phyloP scores from a whole-genome alignment of 2,888 invertebrate species.

The Zootermopsis nevadensis region DNA sequence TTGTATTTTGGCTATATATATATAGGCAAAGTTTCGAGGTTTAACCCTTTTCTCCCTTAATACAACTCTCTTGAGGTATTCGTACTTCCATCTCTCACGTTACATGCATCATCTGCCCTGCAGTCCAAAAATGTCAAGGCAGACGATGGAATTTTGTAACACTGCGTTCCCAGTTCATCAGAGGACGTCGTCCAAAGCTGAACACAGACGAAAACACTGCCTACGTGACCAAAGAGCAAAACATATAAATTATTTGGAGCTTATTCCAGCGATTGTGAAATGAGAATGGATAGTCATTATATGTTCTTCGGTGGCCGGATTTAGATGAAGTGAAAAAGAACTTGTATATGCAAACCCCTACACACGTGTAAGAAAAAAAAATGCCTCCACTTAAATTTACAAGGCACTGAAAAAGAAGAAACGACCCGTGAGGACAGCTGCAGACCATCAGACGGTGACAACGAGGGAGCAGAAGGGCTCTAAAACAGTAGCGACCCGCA shows the following conservation, averaged over 20 bases:
- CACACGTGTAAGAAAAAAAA: neutral
- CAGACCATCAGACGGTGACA: constrained; percentile 13
- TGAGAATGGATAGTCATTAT: neutral
- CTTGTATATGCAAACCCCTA: neutral
- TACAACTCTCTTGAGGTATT: too few relatives aligned
- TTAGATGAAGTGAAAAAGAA: neutral
- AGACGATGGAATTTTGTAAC: too few relatives aligned
- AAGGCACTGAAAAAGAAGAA: constrained; percentile 4
- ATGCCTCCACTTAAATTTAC: constrained; percentile 9
- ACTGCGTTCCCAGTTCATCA: too few relatives aligned
- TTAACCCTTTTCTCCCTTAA: too few relatives aligned
- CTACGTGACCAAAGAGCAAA: neutral
- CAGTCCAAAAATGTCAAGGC: too few relatives aligned
- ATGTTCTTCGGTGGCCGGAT: neutral
- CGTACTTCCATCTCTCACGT: too few relatives aligned
- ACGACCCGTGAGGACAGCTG: neutral
- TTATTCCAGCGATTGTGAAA: neutral
- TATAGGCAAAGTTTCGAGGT: too few relatives aligned
- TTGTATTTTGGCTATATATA: too few relatives aligned
- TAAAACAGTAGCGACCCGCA: constrained; percentile 1
- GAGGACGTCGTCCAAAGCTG: too few relatives aligned
- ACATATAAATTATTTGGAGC: neutral
- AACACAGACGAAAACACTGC: neutral
- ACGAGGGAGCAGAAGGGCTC: constrained; percentile 16
- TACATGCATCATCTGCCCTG: too few relatives aligned